phyloP scores from a whole-genome alignment of 2,113 vertebrate species.

The Ptyas mucosa region DNA sequence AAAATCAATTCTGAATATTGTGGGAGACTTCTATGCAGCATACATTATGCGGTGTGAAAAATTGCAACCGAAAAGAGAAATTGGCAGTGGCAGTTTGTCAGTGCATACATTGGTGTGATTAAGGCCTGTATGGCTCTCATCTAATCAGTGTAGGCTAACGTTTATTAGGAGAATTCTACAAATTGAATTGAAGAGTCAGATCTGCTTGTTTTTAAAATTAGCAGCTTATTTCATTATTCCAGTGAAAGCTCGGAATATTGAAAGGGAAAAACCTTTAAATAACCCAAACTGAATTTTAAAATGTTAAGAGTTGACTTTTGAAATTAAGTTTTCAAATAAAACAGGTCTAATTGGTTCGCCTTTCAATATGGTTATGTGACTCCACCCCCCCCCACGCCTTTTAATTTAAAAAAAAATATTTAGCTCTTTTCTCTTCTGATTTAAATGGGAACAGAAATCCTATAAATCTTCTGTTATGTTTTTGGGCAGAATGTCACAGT shows the following conservation, averaged over 20 bases:
- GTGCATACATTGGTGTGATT: background rate
- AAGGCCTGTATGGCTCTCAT: background rate
- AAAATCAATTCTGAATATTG: background rate
- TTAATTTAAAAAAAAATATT: background rate
- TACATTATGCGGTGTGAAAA: background rate
- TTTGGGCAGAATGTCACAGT: background rate
- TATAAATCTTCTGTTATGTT: background rate
- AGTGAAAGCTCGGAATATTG: background rate
- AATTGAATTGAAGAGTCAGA: background rate
- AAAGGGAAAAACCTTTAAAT: background rate
- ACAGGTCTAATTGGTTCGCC: background rate
- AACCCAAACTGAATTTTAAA: background rate
- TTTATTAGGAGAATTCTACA: background rate
- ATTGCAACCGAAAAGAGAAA: background rate
- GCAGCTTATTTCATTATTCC: background rate
- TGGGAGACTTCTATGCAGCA: background rate
- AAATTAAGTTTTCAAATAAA: background rate
- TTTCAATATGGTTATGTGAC: background rate
- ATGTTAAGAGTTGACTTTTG: background rate
- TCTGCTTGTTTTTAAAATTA: background rate
- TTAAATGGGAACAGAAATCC: background rate
- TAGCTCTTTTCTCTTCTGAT: background rate
- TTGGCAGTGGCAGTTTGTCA: background rate
- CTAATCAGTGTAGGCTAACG: background rate
- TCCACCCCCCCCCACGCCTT: rapidly evolving